These are phyloP conservation scores for Brachypalpus laphriformis DNA, from an alignment of 2,888 invertebrate species.

Conservation along the genomic window DNA sequence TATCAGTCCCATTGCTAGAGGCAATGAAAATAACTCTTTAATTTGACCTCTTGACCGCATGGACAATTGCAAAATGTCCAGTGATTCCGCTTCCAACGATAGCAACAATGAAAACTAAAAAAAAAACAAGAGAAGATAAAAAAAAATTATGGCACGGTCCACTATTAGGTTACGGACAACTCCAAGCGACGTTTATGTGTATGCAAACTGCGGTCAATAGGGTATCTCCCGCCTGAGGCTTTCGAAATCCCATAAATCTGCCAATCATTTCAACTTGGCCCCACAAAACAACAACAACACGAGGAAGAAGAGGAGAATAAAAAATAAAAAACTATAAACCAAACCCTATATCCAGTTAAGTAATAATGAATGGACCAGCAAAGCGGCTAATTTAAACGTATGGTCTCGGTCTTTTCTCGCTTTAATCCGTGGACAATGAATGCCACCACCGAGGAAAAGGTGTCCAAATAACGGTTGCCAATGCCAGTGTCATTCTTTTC, in stretches of 20 bases:
- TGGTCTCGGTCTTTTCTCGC: slow-evolving; percentile 14
- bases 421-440: slow-evolving; percentile 36
- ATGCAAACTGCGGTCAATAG: slow-evolving; percentile 69
- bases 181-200: slow-evolving; percentile 40
- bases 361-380: slow-evolving; percentile 66
- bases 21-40: slow-evolving; percentile 56
- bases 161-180: slow-evolving; percentile 61
- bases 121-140: background rate
- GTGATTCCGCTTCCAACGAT: slow-evolving; percentile 26
- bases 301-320: slow-evolving; percentile 4
- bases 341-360: slow-evolving; percentile 45
- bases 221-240: slow-evolving; percentile 59
- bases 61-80: slow-evolving; percentile 65
- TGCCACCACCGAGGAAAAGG: slow-evolving; percentile 42
- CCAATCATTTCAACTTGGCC: slow-evolving; percentile 63
- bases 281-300: slow-evolving; percentile 8
- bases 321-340: background rate
- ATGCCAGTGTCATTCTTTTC: slow-evolving; percentile 59
- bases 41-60: slow-evolving; percentile 63
- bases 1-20: slow-evolving; percentile 43
- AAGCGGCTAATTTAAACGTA: slow-evolving; percentile 58
- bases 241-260: slow-evolving; percentile 67
- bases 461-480: slow-evolving; percentile 64
- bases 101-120: slow-evolving; percentile 16
- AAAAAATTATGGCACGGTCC: slow-evolving; percentile 47